phyloP scores from a whole-genome alignment of 1,140 invertebrate genomes.

The Sarcophaga bullata region DNA sequence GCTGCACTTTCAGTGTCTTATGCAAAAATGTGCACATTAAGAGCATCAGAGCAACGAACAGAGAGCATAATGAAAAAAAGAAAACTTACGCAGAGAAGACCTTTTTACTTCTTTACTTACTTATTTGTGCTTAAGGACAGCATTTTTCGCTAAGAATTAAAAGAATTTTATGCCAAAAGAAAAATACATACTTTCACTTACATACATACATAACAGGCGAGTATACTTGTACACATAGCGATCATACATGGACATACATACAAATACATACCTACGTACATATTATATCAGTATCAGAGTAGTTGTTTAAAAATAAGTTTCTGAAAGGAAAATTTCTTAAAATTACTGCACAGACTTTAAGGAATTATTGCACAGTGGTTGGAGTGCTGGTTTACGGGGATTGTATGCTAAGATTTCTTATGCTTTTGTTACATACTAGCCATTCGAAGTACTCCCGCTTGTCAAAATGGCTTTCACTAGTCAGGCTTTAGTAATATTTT shows the following conservation, averaged over 20 bases:
- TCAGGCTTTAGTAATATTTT: no score
- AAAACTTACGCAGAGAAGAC: no score
- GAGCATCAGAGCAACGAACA: no score
- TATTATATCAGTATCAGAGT: background rate
- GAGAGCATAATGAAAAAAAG: background rate
- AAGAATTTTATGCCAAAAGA: background rate
- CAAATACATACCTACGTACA: no score
- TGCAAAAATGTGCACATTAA: conserved; percentile 13
- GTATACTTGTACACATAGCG: no score
- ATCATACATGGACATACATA: no score
- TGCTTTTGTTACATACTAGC: no score
- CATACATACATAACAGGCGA: no score
- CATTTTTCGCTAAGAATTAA: background rate
- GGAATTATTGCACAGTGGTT: background rate
- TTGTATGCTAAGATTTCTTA: no score
- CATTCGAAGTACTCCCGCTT: no score
- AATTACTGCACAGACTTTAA: background rate
- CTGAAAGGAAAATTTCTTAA: background rate
- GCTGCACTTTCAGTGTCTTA: background rate
- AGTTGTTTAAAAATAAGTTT: background rate
- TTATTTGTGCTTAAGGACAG: background rate
- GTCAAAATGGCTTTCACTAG: no score
- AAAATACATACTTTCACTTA: background rate
- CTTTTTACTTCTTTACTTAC: background rate
- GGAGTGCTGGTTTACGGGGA: background rate